These are phyloP conservation scores for Dromas ardeola DNA, from an alignment of 2,113 vertebrate genomes.

Conservation along the genomic window DNA sequence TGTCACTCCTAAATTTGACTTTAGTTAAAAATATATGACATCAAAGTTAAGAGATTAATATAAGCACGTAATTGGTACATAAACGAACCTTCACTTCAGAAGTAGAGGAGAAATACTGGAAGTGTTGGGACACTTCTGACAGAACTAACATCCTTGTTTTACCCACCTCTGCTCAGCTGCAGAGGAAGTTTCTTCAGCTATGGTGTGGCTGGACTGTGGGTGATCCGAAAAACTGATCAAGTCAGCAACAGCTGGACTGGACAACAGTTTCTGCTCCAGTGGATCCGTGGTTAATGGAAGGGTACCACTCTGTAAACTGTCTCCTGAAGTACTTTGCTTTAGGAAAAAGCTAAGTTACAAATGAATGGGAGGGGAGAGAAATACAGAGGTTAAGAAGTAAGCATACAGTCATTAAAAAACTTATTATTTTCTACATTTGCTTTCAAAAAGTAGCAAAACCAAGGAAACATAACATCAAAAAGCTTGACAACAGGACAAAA, in stretches of 20 bases:
- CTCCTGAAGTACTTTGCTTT: conserved; percentile 91
- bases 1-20: background rate
- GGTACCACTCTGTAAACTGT: conserved; percentile 88
- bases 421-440: background rate
- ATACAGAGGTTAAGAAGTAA: background rate
- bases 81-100: background rate
- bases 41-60: background rate
- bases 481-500: background rate
- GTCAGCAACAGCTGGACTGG: conserved; percentile 70
- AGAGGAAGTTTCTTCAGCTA: conserved; percentile 67
- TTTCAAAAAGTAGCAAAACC: background rate
- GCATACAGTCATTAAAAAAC: background rate
- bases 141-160: background rate
- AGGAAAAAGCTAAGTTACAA: conserved; percentile 84
- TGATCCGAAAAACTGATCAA: conserved; percentile 79
- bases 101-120: background rate
- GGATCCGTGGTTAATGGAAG: conserved; percentile 71
- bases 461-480: background rate
- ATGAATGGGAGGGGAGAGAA: background rate
- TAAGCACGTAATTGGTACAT: background rate
- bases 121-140: background rate
- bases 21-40: background rate
- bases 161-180: conserved; percentile 78
- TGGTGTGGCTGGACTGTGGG: conserved; percentile 58
- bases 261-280: conserved; percentile 75